Conservation (phyloP, 2,888 invertebrate genomes). For the Nasonovia ribisnigri region DNA sequence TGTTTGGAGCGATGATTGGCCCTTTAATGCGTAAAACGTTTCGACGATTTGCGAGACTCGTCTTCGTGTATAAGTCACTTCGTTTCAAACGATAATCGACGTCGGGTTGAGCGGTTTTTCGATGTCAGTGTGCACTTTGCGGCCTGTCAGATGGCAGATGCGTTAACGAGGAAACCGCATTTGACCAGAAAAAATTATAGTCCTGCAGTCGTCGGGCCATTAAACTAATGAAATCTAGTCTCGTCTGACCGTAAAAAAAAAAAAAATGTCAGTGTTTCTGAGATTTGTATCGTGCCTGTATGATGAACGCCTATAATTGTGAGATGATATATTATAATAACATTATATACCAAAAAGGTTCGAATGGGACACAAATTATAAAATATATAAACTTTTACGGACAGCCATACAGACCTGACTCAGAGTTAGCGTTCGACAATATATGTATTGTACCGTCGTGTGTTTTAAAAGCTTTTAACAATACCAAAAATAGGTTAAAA, state of each 20-base stretch:
- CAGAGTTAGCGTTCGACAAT: neutral
- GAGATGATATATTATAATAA: neutral
- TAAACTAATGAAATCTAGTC: conserved; percentile 18
- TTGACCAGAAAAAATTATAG: neutral
- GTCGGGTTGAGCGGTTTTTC: neutral
- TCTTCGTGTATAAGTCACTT: neutral
- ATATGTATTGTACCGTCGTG: neutral
- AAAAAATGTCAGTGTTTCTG: neutral
- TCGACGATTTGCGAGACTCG: neutral
- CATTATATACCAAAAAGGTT: neutral
- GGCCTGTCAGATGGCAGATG: neutral
- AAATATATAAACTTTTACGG: too few species aligned
- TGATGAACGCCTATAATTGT: neutral
- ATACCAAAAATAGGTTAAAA: neutral
- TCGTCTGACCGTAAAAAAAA: conserved; percentile 26
- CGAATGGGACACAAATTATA: neutral
- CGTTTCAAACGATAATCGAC: neutral
- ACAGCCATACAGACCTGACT: neutral
- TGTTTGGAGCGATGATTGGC: neutral
- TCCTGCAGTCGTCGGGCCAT: neutral
- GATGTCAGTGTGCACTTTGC: neutral
- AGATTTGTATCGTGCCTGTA: neutral
- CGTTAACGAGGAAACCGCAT: neutral
- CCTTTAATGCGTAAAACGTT: neutral
- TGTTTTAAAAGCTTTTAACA: neutral